Base-by-base conservation (phyloP, 1,140 invertebrate genomes). In the Oppia nitens region DNA sequence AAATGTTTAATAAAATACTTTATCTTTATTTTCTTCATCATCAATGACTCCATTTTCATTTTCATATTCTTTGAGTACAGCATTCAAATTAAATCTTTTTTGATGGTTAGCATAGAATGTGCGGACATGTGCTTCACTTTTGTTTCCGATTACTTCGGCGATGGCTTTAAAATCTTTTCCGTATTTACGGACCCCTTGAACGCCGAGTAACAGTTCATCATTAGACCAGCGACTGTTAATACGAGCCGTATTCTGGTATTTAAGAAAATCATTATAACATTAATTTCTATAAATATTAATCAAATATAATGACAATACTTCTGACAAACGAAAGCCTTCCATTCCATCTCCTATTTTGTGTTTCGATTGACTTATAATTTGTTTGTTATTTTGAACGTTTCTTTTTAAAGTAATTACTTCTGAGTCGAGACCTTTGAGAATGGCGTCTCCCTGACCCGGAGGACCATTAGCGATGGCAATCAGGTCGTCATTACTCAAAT, bases 151-250 rank as follows among this genome's bases (percentile, higher is more conserved):
- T 3, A 92, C 82, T 72, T 96, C 90, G 17, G 92, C 88, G 61
- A 97, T 95, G 24, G 87, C 87, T 72, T 87, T 83, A 74, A 93
- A 96, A 72, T 96, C 85, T 75, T 90, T 93, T 65, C 93, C 93
- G 74, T 90, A 95, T 71, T 91, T 90, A 49, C 88, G 77, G 32
- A 96, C 82, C 57, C 78, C 91, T 72, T 94, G 85, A 27, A 94
- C 84, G 12, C 87, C 91, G 59, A 96, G 73, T 9, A 93, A 72
- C 9, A 91, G 72, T 74, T 97, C 93, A 65, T 95, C 91, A 65
- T 87, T 85, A 14, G 84, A 87, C 92, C 92, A 97, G 52, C 88
- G 78, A 1, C 85, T 79, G 70, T 88, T 90, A 47, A 90, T 83
- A 64, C 84, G 70, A 55, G 61, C 80, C 60, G 77, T 81, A 48